Conservation (phyloP, 2,888 invertebrate genomes). For the Chalcosyrphus nemorum region DNA sequence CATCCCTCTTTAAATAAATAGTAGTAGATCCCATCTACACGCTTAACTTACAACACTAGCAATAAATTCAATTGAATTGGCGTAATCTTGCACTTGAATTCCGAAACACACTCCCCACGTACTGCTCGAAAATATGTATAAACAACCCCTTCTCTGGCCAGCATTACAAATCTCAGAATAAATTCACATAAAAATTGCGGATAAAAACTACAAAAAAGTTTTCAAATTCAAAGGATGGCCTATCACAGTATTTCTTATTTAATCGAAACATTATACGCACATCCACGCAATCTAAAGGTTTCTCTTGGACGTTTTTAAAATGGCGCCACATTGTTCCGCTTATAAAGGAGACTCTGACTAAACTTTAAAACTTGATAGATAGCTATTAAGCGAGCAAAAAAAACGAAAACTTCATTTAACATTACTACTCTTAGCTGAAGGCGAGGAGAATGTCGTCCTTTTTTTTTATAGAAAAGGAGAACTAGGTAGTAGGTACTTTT, state of each 20-base stretch:
- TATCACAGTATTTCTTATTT: conserved; percentile 55
- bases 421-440: background rate
- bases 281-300: conserved; percentile 65
- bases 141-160: background rate
- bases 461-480: conserved; percentile 32
- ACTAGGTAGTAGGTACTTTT: conserved; percentile 23
- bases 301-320: conserved; percentile 50
- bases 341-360: background rate
- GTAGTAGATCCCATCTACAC: background rate
- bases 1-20: background rate
- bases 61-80: conserved; percentile 23
- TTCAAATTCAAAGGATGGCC: conserved; percentile 29
- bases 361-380: conserved; percentile 61
- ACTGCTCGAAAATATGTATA: too few species aligned
- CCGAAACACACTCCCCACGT: background rate
- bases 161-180: background rate
- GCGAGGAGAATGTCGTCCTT: conserved; percentile 23
- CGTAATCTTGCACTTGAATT: conserved; percentile 27
- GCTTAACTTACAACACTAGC: background rate
- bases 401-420: conserved; percentile 9
- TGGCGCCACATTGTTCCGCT: conserved; percentile 65
- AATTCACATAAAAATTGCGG: conserved; percentile 40
- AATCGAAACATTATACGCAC: conserved; percentile 68
- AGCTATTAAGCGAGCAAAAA: conserved; percentile 16
- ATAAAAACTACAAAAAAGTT: conserved; percentile 42